These are phyloP conservation scores for Periophthalmus modestus DNA, from an alignment of 2,113 vertebrate species.

Conservation along the genomic window DNA sequence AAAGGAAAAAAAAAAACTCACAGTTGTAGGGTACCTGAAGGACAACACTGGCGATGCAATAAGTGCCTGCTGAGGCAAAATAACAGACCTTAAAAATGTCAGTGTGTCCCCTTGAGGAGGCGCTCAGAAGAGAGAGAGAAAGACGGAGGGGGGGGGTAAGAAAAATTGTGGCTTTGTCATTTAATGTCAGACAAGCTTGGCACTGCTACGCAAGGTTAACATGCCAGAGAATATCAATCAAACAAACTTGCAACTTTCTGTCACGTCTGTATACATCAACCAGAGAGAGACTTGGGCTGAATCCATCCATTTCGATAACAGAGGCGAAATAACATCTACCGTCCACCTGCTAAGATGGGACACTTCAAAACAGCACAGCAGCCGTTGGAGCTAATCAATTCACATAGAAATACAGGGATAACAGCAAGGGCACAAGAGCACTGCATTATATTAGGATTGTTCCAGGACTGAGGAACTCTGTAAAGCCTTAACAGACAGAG, in stretches of 20 bases:
- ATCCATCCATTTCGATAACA: constrained; percentile 22
- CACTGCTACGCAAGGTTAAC: constrained; percentile 62
- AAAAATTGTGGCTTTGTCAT: constrained; percentile 57
- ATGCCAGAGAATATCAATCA: constrained; percentile 69
- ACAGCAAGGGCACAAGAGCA: constrained; percentile 44
- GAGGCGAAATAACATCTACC: constrained; percentile 46
- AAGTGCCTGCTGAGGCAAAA: constrained; percentile 63
- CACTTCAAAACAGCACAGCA: constrained; percentile 43
- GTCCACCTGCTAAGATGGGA: constrained; percentile 35
- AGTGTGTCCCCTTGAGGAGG: constrained; percentile 64
- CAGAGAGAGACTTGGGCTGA: constrained; percentile 30
- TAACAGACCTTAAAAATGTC: constrained; percentile 68
- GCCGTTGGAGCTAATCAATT: constrained; percentile 41
- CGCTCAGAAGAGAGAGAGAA: constrained; percentile 18
- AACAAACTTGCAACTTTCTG: constrained; percentile 51
- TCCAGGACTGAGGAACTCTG: constrained; percentile 39
- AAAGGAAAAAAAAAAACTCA: constrained; percentile 7
- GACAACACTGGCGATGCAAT: constrained; percentile 52
- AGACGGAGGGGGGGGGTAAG: constrained; percentile 5
- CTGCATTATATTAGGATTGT: constrained; percentile 62
- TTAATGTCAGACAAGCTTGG: constrained; percentile 58
- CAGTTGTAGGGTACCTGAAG: constrained; percentile 43
- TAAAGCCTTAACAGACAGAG: constrained; percentile 45
- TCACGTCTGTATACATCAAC: constrained; percentile 59
- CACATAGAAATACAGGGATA: constrained; percentile 40